Evolutionary conservation across 2,113 vertebrate genomes (phyloP), one percentile per base, ranked within the genome.

Genomic region (Hemicordylus capensis): DNA sequence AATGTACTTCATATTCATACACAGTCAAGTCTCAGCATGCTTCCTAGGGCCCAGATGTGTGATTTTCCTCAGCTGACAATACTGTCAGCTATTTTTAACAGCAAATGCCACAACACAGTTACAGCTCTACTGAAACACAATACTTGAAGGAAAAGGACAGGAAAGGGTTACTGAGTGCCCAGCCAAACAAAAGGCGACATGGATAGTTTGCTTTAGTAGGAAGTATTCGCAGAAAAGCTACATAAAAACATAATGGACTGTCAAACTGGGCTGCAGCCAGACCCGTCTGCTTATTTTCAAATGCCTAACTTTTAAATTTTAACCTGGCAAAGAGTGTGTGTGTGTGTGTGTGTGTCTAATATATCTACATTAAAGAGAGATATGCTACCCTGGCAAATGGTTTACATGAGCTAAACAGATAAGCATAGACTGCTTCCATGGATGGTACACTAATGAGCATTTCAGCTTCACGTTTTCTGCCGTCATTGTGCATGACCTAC

Each of bases 31-130:
- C 73, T 67, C 4, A 22, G 82, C 82, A 84, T 39, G 59, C 24
- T 11, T 54, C 61, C 44, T 67, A 76, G 37, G 59, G 54, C 61
- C 34, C 72, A 84, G 72, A 66, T 76, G 72, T 75, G 59, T 48
- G 75, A 85, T 84, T 88, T 74, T 84, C 46, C 39, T 46, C 67
- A n/a, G 42, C 1, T 75, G 58, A 63, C 72, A 85, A 84, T 59
- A 44, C 28, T 83, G 67, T 42, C 12, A 7, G 58, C n/a, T 59
- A 88, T 83, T 74, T 84, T 88, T 77, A 64, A 37, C 46, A 61
- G n/a, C 70, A 87, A 61, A 19, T 2, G 46, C 51, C 19, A 44
- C 46, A 73, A 58, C 8, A 54, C 1, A 67, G 48, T 87, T 78
- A 79, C 31, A 51, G 31, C 26, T 51, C 0, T 26, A 81, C 4